Evolutionary conservation across 2,113 vertebrate genomes (phyloP).

Genomic region (Microcebus tavaratra): DNA sequence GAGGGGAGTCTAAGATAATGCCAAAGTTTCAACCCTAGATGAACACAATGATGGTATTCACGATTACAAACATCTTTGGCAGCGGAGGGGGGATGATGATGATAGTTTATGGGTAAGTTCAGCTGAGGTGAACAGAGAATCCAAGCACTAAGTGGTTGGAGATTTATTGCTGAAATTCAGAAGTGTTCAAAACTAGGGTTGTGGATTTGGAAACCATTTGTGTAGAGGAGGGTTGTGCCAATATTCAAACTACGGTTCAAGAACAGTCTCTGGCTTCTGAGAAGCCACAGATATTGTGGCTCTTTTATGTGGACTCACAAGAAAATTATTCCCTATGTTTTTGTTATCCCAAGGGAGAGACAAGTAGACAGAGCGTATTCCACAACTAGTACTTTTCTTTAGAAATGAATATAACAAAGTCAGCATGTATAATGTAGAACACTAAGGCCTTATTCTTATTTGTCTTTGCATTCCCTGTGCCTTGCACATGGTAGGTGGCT

Average conservation of each 20-base stretch:
- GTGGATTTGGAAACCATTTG: slow-evolving; percentile 55
- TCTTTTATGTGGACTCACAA: slow-evolving; percentile 23
- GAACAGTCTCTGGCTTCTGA: slow-evolving; percentile 25
- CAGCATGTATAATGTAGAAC: not conserved
- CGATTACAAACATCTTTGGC: not conserved
- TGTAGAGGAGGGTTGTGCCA: not conserved
- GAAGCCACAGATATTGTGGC: slow-evolving; percentile 18
- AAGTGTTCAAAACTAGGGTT: slow-evolving; percentile 42
- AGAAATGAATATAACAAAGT: slow-evolving; percentile 2
- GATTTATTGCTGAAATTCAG: slow-evolving; percentile 6
- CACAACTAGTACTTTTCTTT: slow-evolving; percentile 5
- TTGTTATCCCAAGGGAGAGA: slow-evolving; percentile 13
- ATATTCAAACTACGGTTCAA: slow-evolving; percentile 1
- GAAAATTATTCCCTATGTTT: slow-evolving; percentile 35
- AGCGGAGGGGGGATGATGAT: not conserved
- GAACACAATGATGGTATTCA: not conserved
- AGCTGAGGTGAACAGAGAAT: not conserved
- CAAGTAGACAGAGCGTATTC: not conserved
- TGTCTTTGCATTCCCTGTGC: not conserved
- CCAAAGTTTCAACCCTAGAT: not conserved
- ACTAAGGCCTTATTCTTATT: not conserved
- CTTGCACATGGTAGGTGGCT: not conserved
- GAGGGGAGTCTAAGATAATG: not conserved
- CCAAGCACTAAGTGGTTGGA: slow-evolving; percentile 2
- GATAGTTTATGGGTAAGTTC: slow-evolving; percentile 16